Base-by-base conservation (phyloP, 2,113 vertebrate genomes). In the Heteronetta atricapilla region DNA sequence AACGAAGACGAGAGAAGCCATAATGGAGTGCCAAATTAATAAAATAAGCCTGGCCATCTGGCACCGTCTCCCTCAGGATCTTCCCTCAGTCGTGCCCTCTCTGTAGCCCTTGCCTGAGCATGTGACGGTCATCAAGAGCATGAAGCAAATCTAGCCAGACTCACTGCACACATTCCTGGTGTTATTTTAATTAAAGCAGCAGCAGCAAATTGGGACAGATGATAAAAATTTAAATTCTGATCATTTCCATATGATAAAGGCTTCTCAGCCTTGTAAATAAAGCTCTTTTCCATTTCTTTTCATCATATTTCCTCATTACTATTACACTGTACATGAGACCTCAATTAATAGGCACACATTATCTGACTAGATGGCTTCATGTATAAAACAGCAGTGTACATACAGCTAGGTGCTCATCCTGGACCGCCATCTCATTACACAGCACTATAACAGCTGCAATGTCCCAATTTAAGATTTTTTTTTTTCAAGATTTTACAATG, bases 11-110 rank as follows among this genome's bases (percentile, higher is more conserved):
- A 75, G 85, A 52, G 60, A 89, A 56, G 93, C 84, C 21, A 1
- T 87, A 90, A 95, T 87, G 77, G 82, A 93, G 89, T 53, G 14
- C 56, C 90, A 94, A 97, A 96, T 95, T 87, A 96, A 96, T 97
- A 95, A 97, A 96, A 94, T 40, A 63, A 96, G 81, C 84, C 82
- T 15, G 64, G 82, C 96, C 96, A 97, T 97, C 96, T 97, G 96
- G 94, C 90, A 48, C 36, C 82, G 29, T 46, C 4, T 97, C 96
- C 96, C 96, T 82, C 19, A 68, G 90, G 96, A 95, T 33, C 44
- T 8, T 73, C 82, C 93, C 6, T 58, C 91, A 83, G 92, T 8
- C 68, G 55, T 90, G 88, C 84, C 94, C 88, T 78, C 63, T 26
- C 81, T 2, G 31, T 14, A 67, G 5, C 91, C 79, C 87, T 83